phyloP scores from a whole-genome alignment of 2,113 vertebrate genomes.

The Tinamus guttatus region DNA sequence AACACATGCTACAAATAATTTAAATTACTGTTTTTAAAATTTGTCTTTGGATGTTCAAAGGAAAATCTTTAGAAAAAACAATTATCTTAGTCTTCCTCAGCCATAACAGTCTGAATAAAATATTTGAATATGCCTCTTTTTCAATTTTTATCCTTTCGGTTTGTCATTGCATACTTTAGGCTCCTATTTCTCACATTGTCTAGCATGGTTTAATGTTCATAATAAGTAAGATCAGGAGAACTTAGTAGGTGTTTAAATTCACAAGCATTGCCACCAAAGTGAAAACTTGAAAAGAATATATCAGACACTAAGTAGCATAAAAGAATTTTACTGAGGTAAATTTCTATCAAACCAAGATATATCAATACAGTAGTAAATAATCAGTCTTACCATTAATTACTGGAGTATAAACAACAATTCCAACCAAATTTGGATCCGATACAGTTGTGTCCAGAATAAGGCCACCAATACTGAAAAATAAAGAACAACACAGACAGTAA shows the following conservation, averaged over 20 bases:
- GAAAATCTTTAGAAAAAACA: neutral
- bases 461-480: slow-evolving; percentile 91
- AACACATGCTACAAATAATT: neutral
- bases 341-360: neutral
- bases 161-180: neutral
- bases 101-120: neutral
- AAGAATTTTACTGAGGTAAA: neutral
- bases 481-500: slow-evolving; percentile 30
- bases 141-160: neutral
- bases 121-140: neutral
- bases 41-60: neutral
- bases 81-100: neutral
- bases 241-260: neutral
- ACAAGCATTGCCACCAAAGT: slow-evolving; percentile 8
- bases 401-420: slow-evolving; percentile 97
- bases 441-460: slow-evolving; percentile 98
- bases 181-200: neutral
- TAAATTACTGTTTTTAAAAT: neutral
- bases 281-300: neutral
- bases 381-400: slow-evolving; percentile 94
- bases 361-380: neutral
- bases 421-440: slow-evolving; percentile 93
- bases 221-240: neutral
- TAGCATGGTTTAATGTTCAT: neutral
- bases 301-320: neutral